Evolutionary conservation across 2,888 invertebrate genomes (phyloP).

Genomic region (Eupeodes luniger): DNA sequence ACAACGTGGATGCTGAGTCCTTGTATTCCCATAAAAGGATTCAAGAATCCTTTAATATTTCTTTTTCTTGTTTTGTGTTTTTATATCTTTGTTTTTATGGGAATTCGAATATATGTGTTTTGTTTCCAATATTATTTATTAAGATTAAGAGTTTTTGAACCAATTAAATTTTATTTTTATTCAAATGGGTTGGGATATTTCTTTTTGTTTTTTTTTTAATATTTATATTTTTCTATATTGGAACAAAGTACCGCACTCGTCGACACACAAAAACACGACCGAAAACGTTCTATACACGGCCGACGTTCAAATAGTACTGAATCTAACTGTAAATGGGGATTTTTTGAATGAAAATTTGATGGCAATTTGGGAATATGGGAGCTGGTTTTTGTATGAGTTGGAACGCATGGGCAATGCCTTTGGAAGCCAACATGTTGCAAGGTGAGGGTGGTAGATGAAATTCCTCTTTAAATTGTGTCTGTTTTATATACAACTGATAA

Average conservation of each 20-base stretch:
- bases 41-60: constrained; percentile 40
- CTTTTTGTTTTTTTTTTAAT: background rate
- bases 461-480: background rate
- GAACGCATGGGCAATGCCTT: constrained; percentile 71
- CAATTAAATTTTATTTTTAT: background rate
- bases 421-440: constrained; percentile 56
- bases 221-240: constrained; percentile 5
- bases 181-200: constrained; percentile 9
- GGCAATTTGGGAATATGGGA: constrained; percentile 47
- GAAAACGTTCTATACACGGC: constrained; percentile 67
- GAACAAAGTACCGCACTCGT: constrained; percentile 67
- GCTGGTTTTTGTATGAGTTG: too few relatives aligned
- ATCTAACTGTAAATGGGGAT: constrained; percentile 56
- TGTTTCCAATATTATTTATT: constrained; percentile 11
- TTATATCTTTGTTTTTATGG: constrained; percentile 5
- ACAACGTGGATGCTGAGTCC: constrained; percentile 64
- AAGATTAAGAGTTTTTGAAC: constrained; percentile 21
- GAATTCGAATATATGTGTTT: constrained; percentile 34
- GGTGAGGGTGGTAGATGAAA: constrained; percentile 49
- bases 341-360: constrained; percentile 71
- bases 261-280: constrained; percentile 59
- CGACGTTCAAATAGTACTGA: constrained; percentile 74
- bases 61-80: background rate
- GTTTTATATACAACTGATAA: background rate
- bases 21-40: constrained; percentile 76